Evolutionary conservation across 2,797 vertebrate genomes (phyloP).

Genomic region (Propithecus deckenii): DNA sequence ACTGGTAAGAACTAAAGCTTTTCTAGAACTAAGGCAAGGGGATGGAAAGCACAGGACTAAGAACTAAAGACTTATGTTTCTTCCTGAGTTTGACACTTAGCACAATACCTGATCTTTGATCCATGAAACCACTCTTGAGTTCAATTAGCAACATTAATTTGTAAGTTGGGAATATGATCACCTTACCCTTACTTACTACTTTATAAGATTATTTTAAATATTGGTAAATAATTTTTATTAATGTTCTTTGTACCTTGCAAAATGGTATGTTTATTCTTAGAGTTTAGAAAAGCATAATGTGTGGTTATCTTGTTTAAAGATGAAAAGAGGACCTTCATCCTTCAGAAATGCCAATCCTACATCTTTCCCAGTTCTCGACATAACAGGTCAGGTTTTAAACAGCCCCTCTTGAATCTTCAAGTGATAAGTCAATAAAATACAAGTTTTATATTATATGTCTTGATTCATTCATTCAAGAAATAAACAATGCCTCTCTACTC

Average conservation of each 20-base stretch:
- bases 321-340: neutral
- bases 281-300: neutral
- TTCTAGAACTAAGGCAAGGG: neutral
- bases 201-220: neutral
- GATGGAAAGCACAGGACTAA: neutral
- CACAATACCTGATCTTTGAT: neutral
- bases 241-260: neutral
- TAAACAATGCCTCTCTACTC: neutral
- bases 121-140: neutral
- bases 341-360: neutral
- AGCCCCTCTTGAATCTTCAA: neutral
- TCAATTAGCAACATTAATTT: neutral
- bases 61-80: neutral
- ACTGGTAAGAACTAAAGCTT: neutral
- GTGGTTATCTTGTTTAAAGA: neutral
- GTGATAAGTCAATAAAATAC: neutral
- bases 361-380: neutral
- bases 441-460: neutral
- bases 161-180: neutral
- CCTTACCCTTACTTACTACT: no score
- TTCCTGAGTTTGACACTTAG: neutral
- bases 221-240: neutral
- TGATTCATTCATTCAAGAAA: neutral
- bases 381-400: neutral
- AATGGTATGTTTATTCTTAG: neutral